Base-by-base conservation (phyloP, 2,888 invertebrate genomes). In the Clanis bilineata region DNA sequence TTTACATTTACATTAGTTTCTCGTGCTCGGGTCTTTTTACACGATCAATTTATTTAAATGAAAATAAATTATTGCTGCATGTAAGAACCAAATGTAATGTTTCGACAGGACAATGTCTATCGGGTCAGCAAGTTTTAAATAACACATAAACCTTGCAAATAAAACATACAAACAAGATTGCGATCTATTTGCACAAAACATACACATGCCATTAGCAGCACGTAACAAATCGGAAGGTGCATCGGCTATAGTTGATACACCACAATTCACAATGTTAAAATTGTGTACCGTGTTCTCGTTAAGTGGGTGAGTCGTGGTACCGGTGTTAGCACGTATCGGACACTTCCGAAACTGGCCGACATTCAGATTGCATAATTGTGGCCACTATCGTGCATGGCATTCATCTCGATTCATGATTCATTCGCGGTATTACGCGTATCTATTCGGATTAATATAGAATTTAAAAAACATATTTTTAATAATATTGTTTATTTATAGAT, bases 341-440 rank as follows among this genome's bases (percentile, higher is more conserved):
- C 64, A 80, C 84, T 85, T 86, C 85, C 85, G 84, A 85, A 79
- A 65, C 69, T 73, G 80, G 70, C 80, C 80, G 74, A 79, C 80
- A 80, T 81, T 80, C 72, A 64, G 57, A 62, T 88, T 87, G 79
- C 84, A 72, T 83, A 86, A 85, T 63, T 60, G 67, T 12, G n/a
- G n/a, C n/a, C n/a, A n/a, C n/a, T n/a, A n/a, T n/a, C n/a, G n/a
- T n/a, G n/a, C n/a, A n/a, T n/a, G 12, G 12, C 41, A 32, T 38
- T 60, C 51, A 60, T 51, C 36, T 38, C 51, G 41, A 32, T 32
- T 51, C 22, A 39, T n/a, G 44, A n/a, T 6, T 36, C 23, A 4
- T 45, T 12, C 32, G 12, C 0, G 22, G 4, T n/a, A 4, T 25
- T 45, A 45, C 4, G 1, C 23, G 23, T 18, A 3, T 15, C 4